Percentiles rank a stretch among this genome's conserved stretches.
phyloP scores from a whole-genome alignment of 2,888 invertebrate species.

The Lepidochitona cinerea region DNA sequence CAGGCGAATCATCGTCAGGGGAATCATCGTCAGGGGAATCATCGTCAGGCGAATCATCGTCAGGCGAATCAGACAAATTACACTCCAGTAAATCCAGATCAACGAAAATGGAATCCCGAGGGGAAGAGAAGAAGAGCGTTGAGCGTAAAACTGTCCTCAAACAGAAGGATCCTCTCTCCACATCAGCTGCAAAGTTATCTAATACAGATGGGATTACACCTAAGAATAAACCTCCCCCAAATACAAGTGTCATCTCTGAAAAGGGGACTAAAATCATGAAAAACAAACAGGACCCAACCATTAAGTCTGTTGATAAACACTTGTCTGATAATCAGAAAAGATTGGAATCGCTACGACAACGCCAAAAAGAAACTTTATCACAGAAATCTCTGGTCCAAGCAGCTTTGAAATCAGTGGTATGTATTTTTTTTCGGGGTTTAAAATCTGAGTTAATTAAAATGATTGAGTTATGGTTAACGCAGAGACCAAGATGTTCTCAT shows the following conservation, averaged over 20 bases:
- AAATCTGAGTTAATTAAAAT: too few species aligned
- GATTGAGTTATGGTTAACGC: neutral
- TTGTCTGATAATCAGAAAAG: constrained; percentile 19
- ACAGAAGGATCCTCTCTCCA: neutral
- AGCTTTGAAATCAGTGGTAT: constrained; percentile 26
- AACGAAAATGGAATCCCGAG: neutral
- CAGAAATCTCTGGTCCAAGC: constrained; percentile 20
- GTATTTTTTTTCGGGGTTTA: neutral
- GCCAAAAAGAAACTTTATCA: constrained; percentile 8
- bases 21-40: too few species aligned
- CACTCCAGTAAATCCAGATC: neutral
- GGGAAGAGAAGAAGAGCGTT: neutral
- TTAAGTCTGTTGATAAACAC: constrained; percentile 15
- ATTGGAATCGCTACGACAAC: constrained; percentile 18
- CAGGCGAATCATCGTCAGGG: too few species aligned
- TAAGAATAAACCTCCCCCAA: neutral
- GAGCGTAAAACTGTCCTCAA: neutral
- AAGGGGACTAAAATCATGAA: too few species aligned
- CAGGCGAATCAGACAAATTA: too few species aligned
- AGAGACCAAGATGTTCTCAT: too few species aligned
- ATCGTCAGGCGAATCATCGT: too few species aligned
- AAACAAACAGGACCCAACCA: too few species aligned
- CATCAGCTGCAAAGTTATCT: neutral
- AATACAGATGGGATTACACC: neutral
- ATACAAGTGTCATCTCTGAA: too few species aligned